A percentile compares a stretch with the other conserved stretches of the same genome.
Conservation (phyloP, 2,113 vertebrate genomes). For the Chaetodon trifascialis region DNA sequence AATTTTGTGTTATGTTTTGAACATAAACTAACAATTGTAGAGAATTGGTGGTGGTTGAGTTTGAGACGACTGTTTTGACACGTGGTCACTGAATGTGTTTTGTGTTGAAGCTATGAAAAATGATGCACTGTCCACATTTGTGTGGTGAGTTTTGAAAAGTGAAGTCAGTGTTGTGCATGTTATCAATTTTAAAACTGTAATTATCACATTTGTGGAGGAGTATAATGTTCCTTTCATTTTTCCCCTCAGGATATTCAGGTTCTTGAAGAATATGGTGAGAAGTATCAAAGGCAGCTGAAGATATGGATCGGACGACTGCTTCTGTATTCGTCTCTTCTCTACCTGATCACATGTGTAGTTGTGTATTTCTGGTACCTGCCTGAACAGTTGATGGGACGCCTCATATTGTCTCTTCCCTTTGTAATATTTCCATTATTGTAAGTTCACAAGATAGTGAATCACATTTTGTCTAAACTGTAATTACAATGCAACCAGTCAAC, state of each 20-base stretch:
- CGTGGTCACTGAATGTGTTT: neutral
- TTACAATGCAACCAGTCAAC: neutral
- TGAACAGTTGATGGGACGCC: constrained; percentile 89
- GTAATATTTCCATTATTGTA: constrained; percentile 94
- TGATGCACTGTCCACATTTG: neutral
- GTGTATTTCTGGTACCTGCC: constrained; percentile 97
- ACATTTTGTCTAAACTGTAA: neutral
- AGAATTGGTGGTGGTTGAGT: neutral
- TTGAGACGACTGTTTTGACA: neutral
- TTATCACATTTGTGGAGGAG: neutral
- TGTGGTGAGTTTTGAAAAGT: neutral
- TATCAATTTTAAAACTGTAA: neutral
- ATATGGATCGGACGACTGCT: constrained; percentile 94
- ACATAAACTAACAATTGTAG: neutral
- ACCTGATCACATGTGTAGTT: constrained; percentile 88
- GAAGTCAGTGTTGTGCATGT: neutral
- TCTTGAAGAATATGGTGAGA: constrained; percentile 94
- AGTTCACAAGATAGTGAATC: constrained; percentile 80
- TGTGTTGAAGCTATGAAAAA: no score
- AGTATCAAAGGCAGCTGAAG: constrained; percentile 95
- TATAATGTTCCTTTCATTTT: constrained; percentile 12
- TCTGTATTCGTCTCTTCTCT: constrained; percentile 92
- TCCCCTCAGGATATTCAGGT: constrained; percentile 89
- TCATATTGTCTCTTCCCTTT: constrained; percentile 91
- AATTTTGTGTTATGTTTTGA: neutral